These are phyloP conservation scores for Avahi laniger DNA, from an alignment of 2,797 vertebrate genomes.

Conservation along the genomic window DNA sequence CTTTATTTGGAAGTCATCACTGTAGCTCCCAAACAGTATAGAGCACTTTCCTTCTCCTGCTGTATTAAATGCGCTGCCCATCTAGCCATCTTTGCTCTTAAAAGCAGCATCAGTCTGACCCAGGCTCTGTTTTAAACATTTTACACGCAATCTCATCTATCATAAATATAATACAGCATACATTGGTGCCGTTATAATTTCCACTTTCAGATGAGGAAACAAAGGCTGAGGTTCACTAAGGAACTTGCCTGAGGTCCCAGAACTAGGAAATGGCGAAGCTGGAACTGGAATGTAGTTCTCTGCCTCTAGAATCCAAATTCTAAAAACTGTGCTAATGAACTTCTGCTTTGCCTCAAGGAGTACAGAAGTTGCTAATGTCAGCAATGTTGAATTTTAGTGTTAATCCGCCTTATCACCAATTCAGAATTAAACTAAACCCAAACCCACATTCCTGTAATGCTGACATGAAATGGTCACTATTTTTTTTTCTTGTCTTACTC, in stretches of 20 bases:
- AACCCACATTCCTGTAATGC: background rate
- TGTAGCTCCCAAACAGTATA: background rate
- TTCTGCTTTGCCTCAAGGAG: background rate
- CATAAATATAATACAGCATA: background rate
- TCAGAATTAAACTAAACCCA: slow-evolving; percentile 41
- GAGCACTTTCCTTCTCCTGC: background rate
- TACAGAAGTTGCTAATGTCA: background rate
- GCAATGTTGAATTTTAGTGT: background rate
- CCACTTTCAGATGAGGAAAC: background rate
- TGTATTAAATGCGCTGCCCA: background rate
- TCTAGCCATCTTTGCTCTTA: background rate
- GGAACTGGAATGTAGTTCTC: background rate
- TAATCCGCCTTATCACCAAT: background rate
- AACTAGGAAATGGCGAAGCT: background rate
- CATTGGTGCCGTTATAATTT: background rate
- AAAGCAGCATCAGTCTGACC: background rate
- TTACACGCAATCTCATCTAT: background rate
- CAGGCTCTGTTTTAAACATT: background rate
- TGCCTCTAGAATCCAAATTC: background rate
- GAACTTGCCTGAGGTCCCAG: background rate
- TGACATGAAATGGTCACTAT: background rate
- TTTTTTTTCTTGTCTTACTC: background rate
- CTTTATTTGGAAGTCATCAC: background rate
- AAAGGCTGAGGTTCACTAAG: background rate
- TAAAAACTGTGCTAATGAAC: background rate